Percentiles rank a stretch among this genome's conserved stretches.
Conservation (phyloP, 2,113 vertebrate species). For the Megaleporinus macrocephalus region DNA sequence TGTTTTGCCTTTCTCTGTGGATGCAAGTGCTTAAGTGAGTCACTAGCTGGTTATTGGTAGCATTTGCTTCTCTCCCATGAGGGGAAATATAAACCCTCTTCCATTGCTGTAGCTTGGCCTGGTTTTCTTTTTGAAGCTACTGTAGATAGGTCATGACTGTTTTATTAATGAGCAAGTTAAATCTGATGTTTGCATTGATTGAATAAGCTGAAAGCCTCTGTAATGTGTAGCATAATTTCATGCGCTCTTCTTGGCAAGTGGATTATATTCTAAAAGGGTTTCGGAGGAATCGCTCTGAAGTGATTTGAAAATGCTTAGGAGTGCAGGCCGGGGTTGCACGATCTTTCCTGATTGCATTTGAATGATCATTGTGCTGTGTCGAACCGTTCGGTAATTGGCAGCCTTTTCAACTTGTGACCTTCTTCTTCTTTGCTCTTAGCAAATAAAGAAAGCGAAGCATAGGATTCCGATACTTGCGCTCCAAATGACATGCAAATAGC, state of each 20-base stretch:
- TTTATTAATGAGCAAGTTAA: background rate
- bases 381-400: background rate
- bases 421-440: background rate
- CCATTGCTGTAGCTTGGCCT: slow-evolving; percentile 14
- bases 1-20: slow-evolving; percentile 42
- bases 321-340: background rate
- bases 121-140: background rate
- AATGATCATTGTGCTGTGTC: background rate
- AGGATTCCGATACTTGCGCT: background rate
- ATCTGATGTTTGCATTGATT: background rate
- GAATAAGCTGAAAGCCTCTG: background rate
- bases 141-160: background rate
- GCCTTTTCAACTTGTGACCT: background rate
- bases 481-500: slow-evolving; percentile 14
- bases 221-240: background rate
- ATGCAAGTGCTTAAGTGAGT: slow-evolving; percentile 47
- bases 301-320: background rate
- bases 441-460: background rate
- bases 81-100: slow-evolving; percentile 60
- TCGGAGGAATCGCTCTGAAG: background rate
- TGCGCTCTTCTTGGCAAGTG: background rate
- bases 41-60: slow-evolving; percentile 38
- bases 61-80: slow-evolving; percentile 29
- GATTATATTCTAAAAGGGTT: slow-evolving; percentile 1
- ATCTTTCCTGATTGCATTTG: slow-evolving; percentile 12